Base-by-base conservation (phyloP, 2,797 vertebrate genomes). In the Sebastes iracundus region DNA sequence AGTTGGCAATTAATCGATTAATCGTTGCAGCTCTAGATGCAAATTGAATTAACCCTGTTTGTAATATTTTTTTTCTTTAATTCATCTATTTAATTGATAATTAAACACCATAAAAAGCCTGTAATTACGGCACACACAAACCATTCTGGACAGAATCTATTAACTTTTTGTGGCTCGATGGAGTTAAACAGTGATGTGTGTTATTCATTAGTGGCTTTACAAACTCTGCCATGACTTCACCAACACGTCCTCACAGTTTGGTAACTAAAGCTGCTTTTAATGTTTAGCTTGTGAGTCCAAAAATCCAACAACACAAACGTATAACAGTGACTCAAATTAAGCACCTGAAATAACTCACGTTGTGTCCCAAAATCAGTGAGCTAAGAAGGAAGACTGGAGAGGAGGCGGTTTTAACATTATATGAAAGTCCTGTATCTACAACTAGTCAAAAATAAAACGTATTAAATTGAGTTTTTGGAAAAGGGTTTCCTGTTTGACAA, bases 371-470 rank as follows among this genome's bases (percentile, higher is more conserved):
- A 58, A 84, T 69, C 59, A 28, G 65, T 61, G 59, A 63, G 69
- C 23, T 25, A 27, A 79, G 88, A 27, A 79, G 88, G 91, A 93
- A 92, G 93, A 92, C 91, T 71, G 32, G 55, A 56, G 63, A 80
- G 61, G 60, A 85, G 56, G 68, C 61, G 46, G 23, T 67, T 66
- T 56, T 12, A 70, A 72, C 53, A 35, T 38, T 6, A 30, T 53
- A 28, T 53, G 12, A 60, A 73, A 72, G 30, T 27, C 32, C 4
- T 6, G 3, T 10, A 25, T 22, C 35, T 66, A 12, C 23, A 61
- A 28, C 23, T 4, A 4, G 13, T 23, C 16, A 16, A 22, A 73
- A 30, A 8, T 2, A 16, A 23, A 23, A 23, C 23, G 23, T 23
- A 23, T 23, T 23, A 35, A n/a, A 2, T 4, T 11, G 20, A 2